A percentile compares a stretch with the other conserved stretches of the same genome.
Evolutionary conservation across 2,113 vertebrate species (phyloP).

Genomic region (Scatophagus argus): DNA sequence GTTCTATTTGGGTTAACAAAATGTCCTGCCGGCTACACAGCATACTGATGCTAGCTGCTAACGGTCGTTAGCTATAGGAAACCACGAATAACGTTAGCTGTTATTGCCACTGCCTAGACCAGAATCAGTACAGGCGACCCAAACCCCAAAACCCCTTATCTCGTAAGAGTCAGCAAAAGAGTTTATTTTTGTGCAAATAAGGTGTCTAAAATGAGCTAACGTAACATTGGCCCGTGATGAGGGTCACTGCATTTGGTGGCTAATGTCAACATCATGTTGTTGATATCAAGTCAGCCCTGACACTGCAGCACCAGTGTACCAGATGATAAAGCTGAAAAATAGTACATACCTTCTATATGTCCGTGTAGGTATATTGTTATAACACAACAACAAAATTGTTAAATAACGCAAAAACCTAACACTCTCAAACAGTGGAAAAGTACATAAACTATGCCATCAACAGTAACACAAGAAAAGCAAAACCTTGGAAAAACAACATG

Average conservation of each 20-base stretch:
- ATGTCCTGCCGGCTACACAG: neutral
- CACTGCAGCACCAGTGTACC: neutral
- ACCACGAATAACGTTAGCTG: constrained; percentile 10
- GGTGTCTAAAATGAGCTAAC: neutral
- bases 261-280: neutral
- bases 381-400: neutral
- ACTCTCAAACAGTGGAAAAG: neutral
- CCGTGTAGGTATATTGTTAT: neutral
- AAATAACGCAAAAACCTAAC: no score
- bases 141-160: no score
- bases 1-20: neutral
- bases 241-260: neutral
- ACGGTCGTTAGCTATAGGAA: no score
- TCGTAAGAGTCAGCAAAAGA: fast-evolving
- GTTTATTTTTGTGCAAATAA: neutral
- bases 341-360: neutral
- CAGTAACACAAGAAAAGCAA: neutral
- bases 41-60: constrained; percentile 34
- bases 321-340: neutral
- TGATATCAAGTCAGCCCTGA: neutral
- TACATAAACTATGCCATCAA: neutral
- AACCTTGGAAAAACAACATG: neutral
- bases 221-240: neutral
- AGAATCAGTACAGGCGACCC: fast-evolving
- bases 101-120: neutral